Percentiles rank a stretch among this genome's conserved stretches.
These are phyloP conservation scores for Pheosia gnoma DNA, from an alignment of 2,888 invertebrate species.

Conservation along the genomic window DNA sequence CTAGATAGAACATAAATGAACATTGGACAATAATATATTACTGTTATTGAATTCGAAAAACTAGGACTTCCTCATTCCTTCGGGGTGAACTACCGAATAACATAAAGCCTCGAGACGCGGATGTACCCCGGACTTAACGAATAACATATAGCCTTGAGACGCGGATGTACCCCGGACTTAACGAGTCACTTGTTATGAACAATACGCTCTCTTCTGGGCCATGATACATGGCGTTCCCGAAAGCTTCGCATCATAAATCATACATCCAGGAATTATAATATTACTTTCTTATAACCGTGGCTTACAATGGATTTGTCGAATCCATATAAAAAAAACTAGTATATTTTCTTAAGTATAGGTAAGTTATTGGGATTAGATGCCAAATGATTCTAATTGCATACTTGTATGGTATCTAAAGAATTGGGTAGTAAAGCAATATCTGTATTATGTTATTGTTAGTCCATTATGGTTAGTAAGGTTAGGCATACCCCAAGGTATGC, in stretches of 20 bases:
- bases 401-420: not conserved
- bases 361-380: not conserved
- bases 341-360: not conserved
- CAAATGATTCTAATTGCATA: not conserved
- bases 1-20: not conserved
- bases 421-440: not conserved
- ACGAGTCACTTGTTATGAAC: conserved; percentile 38
- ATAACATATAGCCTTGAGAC: conserved; percentile 21
- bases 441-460: not conserved
- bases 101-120: conserved; percentile 15
- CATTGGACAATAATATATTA: not conserved
- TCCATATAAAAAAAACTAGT: not conserved
- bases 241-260: conserved; percentile 32
- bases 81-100: conserved; percentile 7
- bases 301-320: not conserved
- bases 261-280: conserved; percentile 22
- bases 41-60: not conserved
- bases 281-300: not conserved
- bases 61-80: not conserved
- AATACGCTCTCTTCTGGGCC: conserved; percentile 28
- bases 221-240: conserved; percentile 32
- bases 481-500: not conserved
- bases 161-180: conserved; percentile 27
- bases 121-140: conserved; percentile 30
- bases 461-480: not conserved